phyloP scores from a whole-genome alignment of 2,797 vertebrate species.

The Girardinus metallicus region DNA sequence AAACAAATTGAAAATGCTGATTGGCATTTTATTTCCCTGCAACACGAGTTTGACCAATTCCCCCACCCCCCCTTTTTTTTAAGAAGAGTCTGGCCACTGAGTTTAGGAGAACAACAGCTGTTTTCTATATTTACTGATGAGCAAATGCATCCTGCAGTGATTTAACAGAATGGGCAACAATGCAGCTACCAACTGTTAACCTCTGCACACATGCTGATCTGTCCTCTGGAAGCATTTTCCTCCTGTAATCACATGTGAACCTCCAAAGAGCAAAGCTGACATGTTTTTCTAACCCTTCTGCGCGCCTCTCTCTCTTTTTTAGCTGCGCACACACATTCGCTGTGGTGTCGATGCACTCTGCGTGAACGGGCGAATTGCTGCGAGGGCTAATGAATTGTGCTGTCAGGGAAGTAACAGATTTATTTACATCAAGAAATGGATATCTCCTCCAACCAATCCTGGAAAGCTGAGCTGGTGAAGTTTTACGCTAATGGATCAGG shows the following conservation, averaged over 20 bases:
- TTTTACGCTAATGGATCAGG: conserved; percentile 54
- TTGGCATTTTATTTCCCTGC: neutral
- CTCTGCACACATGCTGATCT: conserved; percentile 22
- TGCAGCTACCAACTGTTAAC: conserved; percentile 42
- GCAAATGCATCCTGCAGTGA: conserved; percentile 2
- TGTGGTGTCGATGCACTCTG: conserved; percentile 57
- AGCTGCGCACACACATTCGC: conserved; percentile 25
- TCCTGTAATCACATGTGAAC: conserved; percentile 55
- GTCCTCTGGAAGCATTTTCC: conserved; percentile 47
- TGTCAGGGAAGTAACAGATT: conserved; percentile 76
- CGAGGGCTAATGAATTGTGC: conserved; percentile 75
- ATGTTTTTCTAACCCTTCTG: conserved; percentile 46
- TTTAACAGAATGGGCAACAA: conserved; percentile 16
- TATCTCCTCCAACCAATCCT: conserved; percentile 60
- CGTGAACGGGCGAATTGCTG: conserved; percentile 65
- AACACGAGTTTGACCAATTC: neutral
- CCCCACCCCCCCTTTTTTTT: neutral
- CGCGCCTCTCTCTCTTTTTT: neutral
- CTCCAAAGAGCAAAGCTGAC: conserved; percentile 57
- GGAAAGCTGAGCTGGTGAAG: conserved; percentile 49
- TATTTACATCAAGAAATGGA: conserved; percentile 73
- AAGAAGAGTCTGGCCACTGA: neutral
- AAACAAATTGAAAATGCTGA: neutral
- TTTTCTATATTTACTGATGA: neutral
- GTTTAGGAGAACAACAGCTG: neutral